Evolutionary conservation across 1,140 invertebrate species (phyloP).

Genomic region (Thaumetopoea pityocampa): DNA sequence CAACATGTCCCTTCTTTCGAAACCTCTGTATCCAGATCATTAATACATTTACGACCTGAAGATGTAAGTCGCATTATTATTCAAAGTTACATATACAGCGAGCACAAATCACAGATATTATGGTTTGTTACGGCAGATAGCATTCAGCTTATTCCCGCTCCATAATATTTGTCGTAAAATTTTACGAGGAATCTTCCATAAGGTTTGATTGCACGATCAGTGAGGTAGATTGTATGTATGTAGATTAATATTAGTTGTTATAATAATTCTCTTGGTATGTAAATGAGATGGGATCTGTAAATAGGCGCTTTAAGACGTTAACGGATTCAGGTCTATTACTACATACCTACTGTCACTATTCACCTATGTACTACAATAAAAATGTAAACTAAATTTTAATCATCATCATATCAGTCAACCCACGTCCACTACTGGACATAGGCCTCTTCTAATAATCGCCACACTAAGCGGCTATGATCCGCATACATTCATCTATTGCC

Average conservation of each 20-base stretch:
- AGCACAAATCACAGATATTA: slow-evolving; percentile 20
- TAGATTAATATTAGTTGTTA: slow-evolving; percentile 11
- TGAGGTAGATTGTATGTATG: slow-evolving; percentile 6
- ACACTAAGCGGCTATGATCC: too few relatives aligned
- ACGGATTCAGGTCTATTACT: too few relatives aligned
- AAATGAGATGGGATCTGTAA: not conserved
- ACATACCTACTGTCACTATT: too few relatives aligned
- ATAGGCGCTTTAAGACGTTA: too few relatives aligned
- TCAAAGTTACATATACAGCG: slow-evolving; percentile 10
- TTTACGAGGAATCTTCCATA: slow-evolving; percentile 47
- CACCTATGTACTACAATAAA: too few relatives aligned
- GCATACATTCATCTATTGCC: too few relatives aligned
- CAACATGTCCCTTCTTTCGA: too few relatives aligned
- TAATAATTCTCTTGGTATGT: slow-evolving; percentile 2
- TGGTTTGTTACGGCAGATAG: slow-evolving; percentile 30
- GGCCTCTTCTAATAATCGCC: too few relatives aligned
- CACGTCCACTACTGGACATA: too few relatives aligned
- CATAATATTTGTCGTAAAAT: slow-evolving; percentile 46
- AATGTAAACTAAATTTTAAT: too few relatives aligned
- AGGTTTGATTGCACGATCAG: slow-evolving; percentile 30
- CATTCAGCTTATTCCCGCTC: slow-evolving; percentile 31
- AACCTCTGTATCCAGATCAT: slow-evolving; percentile 10
- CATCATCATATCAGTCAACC: too few relatives aligned
- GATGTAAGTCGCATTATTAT: slow-evolving; percentile 9
- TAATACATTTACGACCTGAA: slow-evolving; percentile 6